Evolutionary conservation across 2,888 invertebrate genomes (phyloP).

Genomic region (Cinara cedri): DNA sequence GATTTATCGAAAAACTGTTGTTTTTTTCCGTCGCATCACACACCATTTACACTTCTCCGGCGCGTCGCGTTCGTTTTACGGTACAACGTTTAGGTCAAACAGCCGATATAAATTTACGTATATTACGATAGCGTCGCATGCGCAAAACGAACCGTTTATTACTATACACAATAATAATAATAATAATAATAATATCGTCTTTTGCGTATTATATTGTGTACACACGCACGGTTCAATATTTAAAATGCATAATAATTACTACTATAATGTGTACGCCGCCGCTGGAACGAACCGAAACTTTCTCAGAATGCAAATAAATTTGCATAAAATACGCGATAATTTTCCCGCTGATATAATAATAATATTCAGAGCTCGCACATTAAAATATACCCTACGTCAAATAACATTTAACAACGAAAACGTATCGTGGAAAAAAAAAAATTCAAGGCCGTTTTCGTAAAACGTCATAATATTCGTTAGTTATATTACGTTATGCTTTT

Average conservation of each 20-base stretch:
- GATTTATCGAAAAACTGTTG: no score
- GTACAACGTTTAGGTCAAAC: no score
- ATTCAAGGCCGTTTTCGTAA: neutral
- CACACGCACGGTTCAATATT: slow-evolving; percentile 18
- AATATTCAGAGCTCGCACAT: no score
- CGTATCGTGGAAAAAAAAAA: neutral
- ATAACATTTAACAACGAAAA: neutral
- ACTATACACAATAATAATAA: neutral
- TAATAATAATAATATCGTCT: no score
- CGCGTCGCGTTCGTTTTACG: neutral
- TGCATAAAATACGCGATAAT: slow-evolving; percentile 4
- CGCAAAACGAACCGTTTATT: slow-evolving; percentile 4
- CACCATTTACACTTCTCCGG: neutral
- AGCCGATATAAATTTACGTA: neutral
- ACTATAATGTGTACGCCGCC: no score
- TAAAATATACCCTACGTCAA: no score
- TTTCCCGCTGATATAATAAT: neutral
- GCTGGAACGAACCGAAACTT: neutral
- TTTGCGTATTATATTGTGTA: no score
- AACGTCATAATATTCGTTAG: neutral
- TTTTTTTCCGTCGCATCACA: slow-evolving; percentile 3
- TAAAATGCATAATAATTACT: slow-evolving; percentile 21
- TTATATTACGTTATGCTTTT: no score
- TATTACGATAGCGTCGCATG: slow-evolving; percentile 20
- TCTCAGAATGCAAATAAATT: slow-evolving; percentile 8